Evolutionary conservation across 2,113 vertebrate species (phyloP), one percentile per base, ranked within the genome.

Genomic region (Gorsachius goisagi): DNA sequence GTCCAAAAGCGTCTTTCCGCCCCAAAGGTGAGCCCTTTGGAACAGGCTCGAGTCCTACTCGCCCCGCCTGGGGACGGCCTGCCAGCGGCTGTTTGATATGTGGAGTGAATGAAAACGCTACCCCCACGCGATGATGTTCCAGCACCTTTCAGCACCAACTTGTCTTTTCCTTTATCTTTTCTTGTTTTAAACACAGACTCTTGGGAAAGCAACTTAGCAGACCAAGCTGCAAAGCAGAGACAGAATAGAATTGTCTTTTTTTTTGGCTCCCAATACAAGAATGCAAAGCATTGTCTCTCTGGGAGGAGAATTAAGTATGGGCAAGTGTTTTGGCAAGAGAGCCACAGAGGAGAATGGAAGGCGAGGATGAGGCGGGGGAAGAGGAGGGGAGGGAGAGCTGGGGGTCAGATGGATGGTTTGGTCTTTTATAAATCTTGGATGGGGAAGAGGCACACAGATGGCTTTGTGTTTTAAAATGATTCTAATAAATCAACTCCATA

Each of bases 401-500:
- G 59, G 85, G 64, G 90, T 97, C 95, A 96, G 95, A 98, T 94
- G 78, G 88, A 97, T 97, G 95, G 95, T 95, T 92, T 94, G 4
- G 12, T 93, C 95, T 97, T 97, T 97, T 96, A 93, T 91, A 97
- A 95, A 95, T 93, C 97, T 97, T 97, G 97, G 95, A 97, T 91
- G 44, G 53, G 85, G 94, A 96, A 96, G 91, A 97, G 93, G 92
- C 82, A 88, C 94, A 97, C 97, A 97, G 97, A 96, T 97, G 97
- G 97, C 93, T 97, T 96, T 97, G 93, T 94, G 94, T 95, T 96
- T 96, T 96, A 96, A 97, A 96, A 96, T 83, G 12, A 96, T 96
- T 95, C 97, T 93, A 96, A 97, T 98, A 97, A 98, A 97, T 98
- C 97, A 97, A 92, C 71, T 93, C 94, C 87, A 88, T 78, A 93